A percentile compares a stretch with the other conserved stretches of the same genome.
Evolutionary conservation across 2,888 invertebrate species (phyloP).

Genomic region (Salticus scenicus): DNA sequence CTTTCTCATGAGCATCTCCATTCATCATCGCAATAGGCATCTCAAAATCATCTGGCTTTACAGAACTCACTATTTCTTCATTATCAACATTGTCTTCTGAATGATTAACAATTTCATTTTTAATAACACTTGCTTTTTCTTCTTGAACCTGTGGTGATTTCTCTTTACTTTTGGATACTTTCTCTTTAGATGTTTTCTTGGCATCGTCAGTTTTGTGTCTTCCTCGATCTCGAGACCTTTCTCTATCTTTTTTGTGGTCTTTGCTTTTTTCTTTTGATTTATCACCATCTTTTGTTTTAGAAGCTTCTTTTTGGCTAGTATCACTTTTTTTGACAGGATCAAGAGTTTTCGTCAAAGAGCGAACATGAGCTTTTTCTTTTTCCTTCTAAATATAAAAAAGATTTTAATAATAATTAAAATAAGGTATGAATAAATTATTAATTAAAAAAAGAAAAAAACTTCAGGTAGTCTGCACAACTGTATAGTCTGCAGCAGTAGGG

Average conservation of each 20-base stretch:
- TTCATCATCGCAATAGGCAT: constrained; percentile 40
- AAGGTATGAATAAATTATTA: too few relatives aligned
- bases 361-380: constrained; percentile 46
- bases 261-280: constrained; percentile 55
- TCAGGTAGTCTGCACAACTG: too few relatives aligned
- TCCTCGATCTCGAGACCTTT: constrained; percentile 44
- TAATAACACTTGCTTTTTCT: constrained; percentile 72
- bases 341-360: constrained; percentile 52
- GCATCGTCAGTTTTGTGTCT: constrained; percentile 49
- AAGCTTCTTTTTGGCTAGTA: constrained; percentile 27
- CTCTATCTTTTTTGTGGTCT: constrained; percentile 49
- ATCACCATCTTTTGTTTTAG: constrained; percentile 49
- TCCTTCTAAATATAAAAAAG: constrained; percentile 39
- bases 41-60: neutral
- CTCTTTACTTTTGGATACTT: constrained; percentile 62
- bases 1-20: constrained; percentile 40
- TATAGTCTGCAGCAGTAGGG: too few relatives aligned
- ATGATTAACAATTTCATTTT: constrained; percentile 73
- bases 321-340: constrained; percentile 43
- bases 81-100: constrained; percentile 42
- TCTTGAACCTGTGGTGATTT: constrained; percentile 57
- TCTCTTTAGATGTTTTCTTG: constrained; percentile 68
- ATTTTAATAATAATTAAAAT: too few relatives aligned
- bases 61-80: neutral
- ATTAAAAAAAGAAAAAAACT: too few relatives aligned